phyloP scores from a whole-genome alignment of 2,888 invertebrate species.

The Dysmachus trigonus region DNA sequence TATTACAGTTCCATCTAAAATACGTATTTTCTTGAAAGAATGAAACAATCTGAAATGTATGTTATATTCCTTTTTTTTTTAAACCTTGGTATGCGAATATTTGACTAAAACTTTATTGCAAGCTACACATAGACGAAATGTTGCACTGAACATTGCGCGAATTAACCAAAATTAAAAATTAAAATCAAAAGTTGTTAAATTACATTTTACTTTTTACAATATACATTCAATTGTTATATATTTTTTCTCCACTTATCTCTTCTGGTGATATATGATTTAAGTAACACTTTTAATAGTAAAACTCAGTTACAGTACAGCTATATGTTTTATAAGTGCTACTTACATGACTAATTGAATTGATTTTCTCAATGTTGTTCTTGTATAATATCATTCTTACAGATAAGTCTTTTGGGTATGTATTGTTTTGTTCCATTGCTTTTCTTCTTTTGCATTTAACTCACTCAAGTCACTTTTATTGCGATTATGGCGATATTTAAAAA shows the following conservation, averaged over 20 bases:
- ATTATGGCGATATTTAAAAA: not conserved
- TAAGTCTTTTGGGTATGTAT: constrained; percentile 11
- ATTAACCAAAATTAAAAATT: not conserved
- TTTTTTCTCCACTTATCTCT: not conserved
- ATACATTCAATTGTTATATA: constrained; percentile 8
- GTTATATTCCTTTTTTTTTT: not conserved
- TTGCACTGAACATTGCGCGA: constrained; percentile 40
- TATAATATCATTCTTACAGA: constrained; percentile 16
- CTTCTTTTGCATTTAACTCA: not conserved
- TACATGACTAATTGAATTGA: not conserved
- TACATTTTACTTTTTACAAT: constrained; percentile 24
- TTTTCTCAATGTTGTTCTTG: not conserved
- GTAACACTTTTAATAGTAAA: constrained; percentile 28
- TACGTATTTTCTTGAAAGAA: not conserved
- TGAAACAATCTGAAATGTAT: constrained; percentile 6
- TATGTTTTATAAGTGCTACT: not conserved
- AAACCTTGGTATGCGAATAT: constrained; percentile 40
- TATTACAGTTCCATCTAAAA: not conserved
- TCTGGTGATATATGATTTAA: not conserved
- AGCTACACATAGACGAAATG: constrained; percentile 52
- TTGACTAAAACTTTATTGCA: constrained; percentile 50
- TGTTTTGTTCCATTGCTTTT: constrained; percentile 9
- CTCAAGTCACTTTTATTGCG: not conserved
- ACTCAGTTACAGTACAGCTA: constrained; percentile 5
- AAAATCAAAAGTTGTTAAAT: not conserved